phyloP scores from a whole-genome alignment of 2,797 vertebrate species.

The Sebastes hubbsi region DNA sequence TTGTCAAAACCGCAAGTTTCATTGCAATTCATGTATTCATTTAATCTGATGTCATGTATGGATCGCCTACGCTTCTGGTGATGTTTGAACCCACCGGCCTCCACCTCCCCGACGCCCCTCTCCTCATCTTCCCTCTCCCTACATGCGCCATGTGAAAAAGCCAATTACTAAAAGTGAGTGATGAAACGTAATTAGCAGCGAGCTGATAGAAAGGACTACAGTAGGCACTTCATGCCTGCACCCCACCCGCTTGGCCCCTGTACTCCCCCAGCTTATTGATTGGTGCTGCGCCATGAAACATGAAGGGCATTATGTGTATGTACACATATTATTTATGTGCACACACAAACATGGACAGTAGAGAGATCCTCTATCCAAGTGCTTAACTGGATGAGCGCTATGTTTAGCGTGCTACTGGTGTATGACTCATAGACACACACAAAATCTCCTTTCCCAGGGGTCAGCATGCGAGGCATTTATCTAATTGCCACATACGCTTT shows the following conservation, averaged over 20 bases:
- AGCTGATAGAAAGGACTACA: constrained; percentile 57
- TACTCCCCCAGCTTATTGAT: constrained; percentile 65
- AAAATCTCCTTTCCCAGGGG: constrained; percentile 46
- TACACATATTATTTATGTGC: constrained; percentile 37
- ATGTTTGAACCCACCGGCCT: constrained; percentile 27
- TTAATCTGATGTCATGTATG: constrained; percentile 84
- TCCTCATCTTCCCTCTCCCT: constrained; percentile 4
- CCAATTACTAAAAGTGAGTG: constrained; percentile 78
- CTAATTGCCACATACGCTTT: constrained; percentile 78
- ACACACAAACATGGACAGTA: constrained; percentile 21
- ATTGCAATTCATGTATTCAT: constrained; percentile 82
- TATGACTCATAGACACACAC: constrained; percentile 38
- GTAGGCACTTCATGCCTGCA: constrained; percentile 23
- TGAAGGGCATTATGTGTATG: constrained; percentile 43
- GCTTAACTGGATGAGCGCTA: constrained; percentile 33
- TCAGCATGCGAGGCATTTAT: constrained; percentile 73
- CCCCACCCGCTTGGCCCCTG: background rate
- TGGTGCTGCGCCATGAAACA: constrained; percentile 28
- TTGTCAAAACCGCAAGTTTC: constrained; percentile 63
- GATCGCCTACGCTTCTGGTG: constrained; percentile 52
- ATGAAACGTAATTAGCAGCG: constrained; percentile 77
- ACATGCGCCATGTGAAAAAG: constrained; percentile 58
- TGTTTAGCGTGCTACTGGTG: constrained; percentile 49
- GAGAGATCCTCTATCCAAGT: constrained; percentile 12
- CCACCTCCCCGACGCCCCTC: background rate